Base-by-base conservation (phyloP, 2,888 invertebrate genomes). In the Spilosoma lubricipeda region DNA sequence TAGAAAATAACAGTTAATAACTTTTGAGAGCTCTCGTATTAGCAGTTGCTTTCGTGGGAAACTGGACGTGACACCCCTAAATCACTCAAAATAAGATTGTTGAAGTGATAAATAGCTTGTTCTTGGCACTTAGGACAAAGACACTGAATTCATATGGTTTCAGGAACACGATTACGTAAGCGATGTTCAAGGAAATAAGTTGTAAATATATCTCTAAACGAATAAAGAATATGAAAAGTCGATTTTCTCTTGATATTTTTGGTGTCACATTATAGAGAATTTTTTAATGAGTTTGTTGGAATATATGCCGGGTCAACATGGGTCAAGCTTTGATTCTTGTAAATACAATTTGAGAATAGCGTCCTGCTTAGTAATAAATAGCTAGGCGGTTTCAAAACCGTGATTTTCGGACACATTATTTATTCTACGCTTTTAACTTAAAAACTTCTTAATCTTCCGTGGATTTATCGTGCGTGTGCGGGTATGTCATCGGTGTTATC, bases 51-150 rank as follows among this genome's bases (percentile, higher is more conserved):
- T 81, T 80, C 64, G 30, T 45, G 45, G 69, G 85, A 84, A 86
- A 79, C 74, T 71, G 71, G 68, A 75, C 65, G 75, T 79, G 80
- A 71, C 80, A 71, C 64, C 72, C 59, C 75, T 86, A 88, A 87
- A 88, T 87, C 87, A 88, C 84, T 75, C 74, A 69, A 80, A 88
- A 84, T 84, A 77, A 81, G 85, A 78, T 78, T 72, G 74, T 48
- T 78, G 78, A 76, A 72, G 82, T 87, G 86, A 84, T 82, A 85
- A 78, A 87, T 86, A 70, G 77, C 67, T 45, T 77, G 77, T 77
- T 83, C 68, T 76, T 77, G 72, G 75, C 83, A 76, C 77, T 78
- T 69, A 52, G 75, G 80, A 85, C 85, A 85, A 83, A 85, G 80
- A 78, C 71, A n/a, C 76, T 84, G 82, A 81, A 76, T 70, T 73